Conservation (phyloP, 2,888 invertebrate genomes). For the Agriopis marginaria region DNA sequence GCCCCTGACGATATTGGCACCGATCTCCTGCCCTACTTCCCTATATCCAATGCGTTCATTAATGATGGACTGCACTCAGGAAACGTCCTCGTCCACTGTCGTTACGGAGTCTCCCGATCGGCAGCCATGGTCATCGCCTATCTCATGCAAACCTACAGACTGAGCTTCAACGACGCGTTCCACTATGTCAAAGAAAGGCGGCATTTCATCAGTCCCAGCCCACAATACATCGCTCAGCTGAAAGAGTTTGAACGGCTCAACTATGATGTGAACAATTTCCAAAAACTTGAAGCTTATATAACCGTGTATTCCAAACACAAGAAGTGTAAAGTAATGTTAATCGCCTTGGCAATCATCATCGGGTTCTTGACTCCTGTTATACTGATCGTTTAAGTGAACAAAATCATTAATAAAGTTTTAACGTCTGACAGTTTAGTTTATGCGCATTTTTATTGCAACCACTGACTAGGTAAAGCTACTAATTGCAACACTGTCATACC, state of each 20-base stretch:
- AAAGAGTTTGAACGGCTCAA: slow-evolving; percentile 2
- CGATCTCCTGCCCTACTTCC: slow-evolving; percentile 65
- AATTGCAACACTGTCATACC: neutral
- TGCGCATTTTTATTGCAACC: neutral
- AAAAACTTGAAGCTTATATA: slow-evolving; percentile 3
- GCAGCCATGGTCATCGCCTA: slow-evolving; percentile 12
- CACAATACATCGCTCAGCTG: neutral
- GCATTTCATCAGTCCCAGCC: neutral
- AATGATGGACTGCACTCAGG: slow-evolving; percentile 48
- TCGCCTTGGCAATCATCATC: neutral
- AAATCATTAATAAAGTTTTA: neutral
- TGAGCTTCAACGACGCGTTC: neutral
- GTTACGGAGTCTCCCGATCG: slow-evolving; percentile 5
- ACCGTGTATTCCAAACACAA: slow-evolving; percentile 1
- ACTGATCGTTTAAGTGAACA: neutral
- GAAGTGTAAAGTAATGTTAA: neutral
- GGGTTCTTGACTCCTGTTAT: slow-evolving; percentile 1
- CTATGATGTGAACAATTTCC: neutral
- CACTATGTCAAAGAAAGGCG: slow-evolving; percentile 1
- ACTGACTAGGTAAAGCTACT: neutral
- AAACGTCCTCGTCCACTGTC: slow-evolving; percentile 15
- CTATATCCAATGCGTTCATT: slow-evolving; percentile 8
- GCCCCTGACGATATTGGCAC: slow-evolving; percentile 78
- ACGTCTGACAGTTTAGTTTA: neutral
- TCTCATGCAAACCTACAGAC: slow-evolving; percentile 9